These are phyloP conservation scores for Synaphobranchus kaupii DNA, from an alignment of 2,797 vertebrate genomes.

Conservation along the genomic window DNA sequence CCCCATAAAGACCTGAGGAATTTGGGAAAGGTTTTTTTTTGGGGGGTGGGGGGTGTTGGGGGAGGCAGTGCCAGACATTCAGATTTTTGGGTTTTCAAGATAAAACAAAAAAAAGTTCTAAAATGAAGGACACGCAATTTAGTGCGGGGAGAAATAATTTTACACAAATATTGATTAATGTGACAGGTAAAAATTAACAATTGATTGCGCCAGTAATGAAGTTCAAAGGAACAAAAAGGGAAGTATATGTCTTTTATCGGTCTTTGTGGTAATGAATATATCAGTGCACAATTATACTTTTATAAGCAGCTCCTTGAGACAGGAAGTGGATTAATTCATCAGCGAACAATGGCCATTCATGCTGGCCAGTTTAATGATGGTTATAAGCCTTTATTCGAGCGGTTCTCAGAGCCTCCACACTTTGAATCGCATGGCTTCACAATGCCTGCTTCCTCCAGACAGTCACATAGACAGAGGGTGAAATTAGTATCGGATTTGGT, in stretches of 20 bases:
- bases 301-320: slow-evolving; percentile 18
- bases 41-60: background rate
- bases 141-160: background rate
- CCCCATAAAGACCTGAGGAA: background rate
- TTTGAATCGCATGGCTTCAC: background rate
- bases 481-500: slow-evolving; percentile 7
- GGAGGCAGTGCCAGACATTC: background rate
- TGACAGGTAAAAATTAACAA: background rate
- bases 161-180: background rate
- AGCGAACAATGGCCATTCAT: slow-evolving; percentile 68
- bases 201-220: background rate
- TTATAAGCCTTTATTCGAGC: slow-evolving; percentile 25
- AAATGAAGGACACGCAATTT: background rate
- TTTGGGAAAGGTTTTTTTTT: background rate
- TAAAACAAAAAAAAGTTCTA: background rate
- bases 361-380: slow-evolving; percentile 59
- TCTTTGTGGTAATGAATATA: slow-evolving; percentile 6
- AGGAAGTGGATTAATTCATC: slow-evolving; percentile 60
- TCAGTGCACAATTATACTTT: background rate
- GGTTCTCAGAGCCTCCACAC: slow-evolving; percentile 2
- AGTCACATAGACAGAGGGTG: background rate
- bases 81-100: slow-evolving; percentile 7
- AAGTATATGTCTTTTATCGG: background rate
- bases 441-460: background rate
- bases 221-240: background rate